Base-by-base conservation (phyloP, 2,797 vertebrate genomes). In the Enteromius radiatus region DNA sequence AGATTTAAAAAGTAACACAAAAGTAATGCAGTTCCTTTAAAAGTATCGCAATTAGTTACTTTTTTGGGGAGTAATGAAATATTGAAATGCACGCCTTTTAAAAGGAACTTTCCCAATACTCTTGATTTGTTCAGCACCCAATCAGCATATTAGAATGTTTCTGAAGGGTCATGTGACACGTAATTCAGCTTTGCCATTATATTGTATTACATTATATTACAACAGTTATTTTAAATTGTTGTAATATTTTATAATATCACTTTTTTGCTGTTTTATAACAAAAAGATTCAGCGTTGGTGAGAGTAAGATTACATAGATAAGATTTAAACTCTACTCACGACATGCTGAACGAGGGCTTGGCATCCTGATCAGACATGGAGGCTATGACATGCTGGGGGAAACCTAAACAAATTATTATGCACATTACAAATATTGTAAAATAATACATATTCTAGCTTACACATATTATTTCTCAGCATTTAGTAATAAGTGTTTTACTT, bases 301-400 rank as follows among this genome's bases (percentile, higher is more conserved):
- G 10, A 0, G 10, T 12, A 12, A 33, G 17, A 73, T 47, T 15
- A 47, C 45, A 47, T 15, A 56, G 5, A 61, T 61, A 1, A 28
- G 26, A 63, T 31, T 26, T 64, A 47, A 83, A 64, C 26, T 33
- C 12, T 41, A 97, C 98, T 97, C 91, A 99, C 97, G 93, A 94
- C 97, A 98, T 98, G 92, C 97, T 99, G 88, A 99, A 99, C 19
- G 97, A 98, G 0, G 98, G 98, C 85, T 96, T 98, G 85, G 96
- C 95, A 77, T 98, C 96, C 89, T 95, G 96, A 88, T 99, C 96
- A 28, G 91, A 93, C 0, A 95, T 83, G 69, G 94, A 96, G 64
- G 95, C 93, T 10, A 96, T 84, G 38, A 92, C 95, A 85, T 98
- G 97, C 91, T 99, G 97, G 87, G 98, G 98, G 87, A 99, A 99